Percentiles rank a stretch among this genome's conserved stretches.
Evolutionary conservation across 2,888 invertebrate species (phyloP).

Genomic region (Baronia brevicornis): DNA sequence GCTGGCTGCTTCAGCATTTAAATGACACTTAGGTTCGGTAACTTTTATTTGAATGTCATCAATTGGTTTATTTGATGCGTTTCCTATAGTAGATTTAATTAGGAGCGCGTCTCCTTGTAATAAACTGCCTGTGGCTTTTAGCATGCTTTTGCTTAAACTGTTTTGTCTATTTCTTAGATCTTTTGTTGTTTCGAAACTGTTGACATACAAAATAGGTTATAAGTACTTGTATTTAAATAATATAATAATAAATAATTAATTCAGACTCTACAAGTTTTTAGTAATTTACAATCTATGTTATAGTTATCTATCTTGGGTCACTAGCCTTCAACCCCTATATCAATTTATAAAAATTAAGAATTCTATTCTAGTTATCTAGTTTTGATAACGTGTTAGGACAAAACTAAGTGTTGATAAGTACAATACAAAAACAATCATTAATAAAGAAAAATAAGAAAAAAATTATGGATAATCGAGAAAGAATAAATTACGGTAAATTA

Average conservation of each 20-base stretch:
- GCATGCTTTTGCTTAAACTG: conserved; percentile 64
- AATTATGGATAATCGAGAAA: too few relatives aligned
- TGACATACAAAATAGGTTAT: conserved; percentile 16
- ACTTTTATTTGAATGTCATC: conserved; percentile 48
- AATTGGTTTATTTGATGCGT: conserved; percentile 40
- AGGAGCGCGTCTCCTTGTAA: conserved; percentile 61
- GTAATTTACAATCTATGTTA: too few relatives aligned
- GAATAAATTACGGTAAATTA: too few relatives aligned
- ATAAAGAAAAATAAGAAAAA: conserved; percentile 1
- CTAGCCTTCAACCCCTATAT: too few relatives aligned
- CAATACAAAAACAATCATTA: conserved; percentile 1
- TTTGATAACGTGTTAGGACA: too few relatives aligned
- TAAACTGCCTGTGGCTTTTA: conserved; percentile 57
- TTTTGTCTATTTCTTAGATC: conserved; percentile 65
- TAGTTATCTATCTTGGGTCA: too few relatives aligned
- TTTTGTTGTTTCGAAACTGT: conserved; percentile 62
- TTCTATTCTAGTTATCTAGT: too few relatives aligned
- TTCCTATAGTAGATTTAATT: conserved; percentile 56
- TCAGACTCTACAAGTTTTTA: too few relatives aligned
- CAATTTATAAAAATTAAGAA: too few relatives aligned
- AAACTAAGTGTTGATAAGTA: too few relatives aligned
- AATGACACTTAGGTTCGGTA: conserved; percentile 32
- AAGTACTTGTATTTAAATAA: background rate
- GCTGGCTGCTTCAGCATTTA: conserved; percentile 27
- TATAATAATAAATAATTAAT: too few relatives aligned